Base-by-base conservation (phyloP, 2,797 vertebrate species). In the Thripadectes ignobilis region DNA sequence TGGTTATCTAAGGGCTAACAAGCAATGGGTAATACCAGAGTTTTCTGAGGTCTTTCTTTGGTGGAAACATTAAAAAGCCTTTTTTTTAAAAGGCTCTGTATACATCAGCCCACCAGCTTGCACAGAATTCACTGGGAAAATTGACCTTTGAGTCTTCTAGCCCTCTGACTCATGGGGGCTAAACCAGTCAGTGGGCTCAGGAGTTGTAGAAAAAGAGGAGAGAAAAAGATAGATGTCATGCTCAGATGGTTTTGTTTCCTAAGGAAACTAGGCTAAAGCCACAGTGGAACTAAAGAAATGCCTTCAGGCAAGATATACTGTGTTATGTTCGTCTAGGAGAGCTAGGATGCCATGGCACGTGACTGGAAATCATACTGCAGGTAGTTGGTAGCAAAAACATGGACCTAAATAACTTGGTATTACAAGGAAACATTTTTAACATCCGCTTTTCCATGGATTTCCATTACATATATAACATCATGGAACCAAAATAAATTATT, bases 341-440 rank as follows among this genome's bases (percentile, higher is more conserved):
- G 19, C 7, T 41, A 61, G 59, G 48, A 68, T 74, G 30, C 36
- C 78, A 34, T 5, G 55, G n/a, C n/a, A 34, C 22, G 18, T 13
- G 17, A 32, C 12, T 71, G 43, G 36, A 79, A 29, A 63, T n/a
- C 23, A 41, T 0, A 0, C 46, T 62, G 51, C 38, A 1, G 0
- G 11, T 8, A 84, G 27, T n/a, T 63, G n/a, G 39, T 63, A 59
- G 73, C 19, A 82, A 71, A 88, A 48, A 12, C 14, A n/a, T 4
- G 10, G 36, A 30, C 18, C 8, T 32, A 69, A 85, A 57, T 15
- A 59, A 36, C 12, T 30, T 2, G 0, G 8, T 57, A 38, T 43
- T 61, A 29, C 7, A 76, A 29, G 3, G 7, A 75, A 36, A 49
- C 3, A 49, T 51, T 69, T 84, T 63, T 62, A 79, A 84, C 7